phyloP scores from a whole-genome alignment of 2,888 invertebrate species.

The Ichneumoninae sp. region DNA sequence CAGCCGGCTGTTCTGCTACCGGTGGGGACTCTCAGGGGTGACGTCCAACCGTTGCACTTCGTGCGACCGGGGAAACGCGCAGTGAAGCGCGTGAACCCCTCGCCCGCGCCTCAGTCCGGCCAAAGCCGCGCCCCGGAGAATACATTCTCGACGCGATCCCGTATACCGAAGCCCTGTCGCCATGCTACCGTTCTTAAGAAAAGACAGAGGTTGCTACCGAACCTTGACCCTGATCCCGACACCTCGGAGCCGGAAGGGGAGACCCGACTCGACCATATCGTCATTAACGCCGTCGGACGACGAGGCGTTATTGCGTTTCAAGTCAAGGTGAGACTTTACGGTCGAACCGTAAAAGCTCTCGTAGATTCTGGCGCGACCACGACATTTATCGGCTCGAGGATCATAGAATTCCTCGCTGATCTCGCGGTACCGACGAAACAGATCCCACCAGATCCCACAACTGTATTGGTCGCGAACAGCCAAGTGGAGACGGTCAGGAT shows the following conservation, averaged over 20 bases:
- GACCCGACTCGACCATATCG: background rate
- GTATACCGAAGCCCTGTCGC: slow-evolving; percentile 5
- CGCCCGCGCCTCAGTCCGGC: background rate
- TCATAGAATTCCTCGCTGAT: background rate
- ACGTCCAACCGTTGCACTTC: background rate
- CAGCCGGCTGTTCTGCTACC: background rate
- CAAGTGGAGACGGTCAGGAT: background rate
- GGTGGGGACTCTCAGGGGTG: slow-evolving; percentile 13
- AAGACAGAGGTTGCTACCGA: background rate
- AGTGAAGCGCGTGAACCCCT: background rate
- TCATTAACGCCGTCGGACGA: background rate
- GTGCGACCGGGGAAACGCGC: background rate
- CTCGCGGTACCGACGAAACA: background rate
- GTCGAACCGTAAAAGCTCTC: background rate
- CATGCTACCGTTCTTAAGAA: background rate
- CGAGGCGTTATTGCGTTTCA: background rate
- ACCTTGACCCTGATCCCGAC: background rate
- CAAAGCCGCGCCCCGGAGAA: background rate
- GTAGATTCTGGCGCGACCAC: background rate
- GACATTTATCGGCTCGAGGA: background rate
- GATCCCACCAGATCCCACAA: background rate
- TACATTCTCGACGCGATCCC: background rate
- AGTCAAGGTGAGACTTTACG: background rate
- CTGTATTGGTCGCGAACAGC: background rate
- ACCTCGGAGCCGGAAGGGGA: background rate